Evolutionary conservation across 1,140 invertebrate species (phyloP).

Genomic region (Eueides isabella): DNA sequence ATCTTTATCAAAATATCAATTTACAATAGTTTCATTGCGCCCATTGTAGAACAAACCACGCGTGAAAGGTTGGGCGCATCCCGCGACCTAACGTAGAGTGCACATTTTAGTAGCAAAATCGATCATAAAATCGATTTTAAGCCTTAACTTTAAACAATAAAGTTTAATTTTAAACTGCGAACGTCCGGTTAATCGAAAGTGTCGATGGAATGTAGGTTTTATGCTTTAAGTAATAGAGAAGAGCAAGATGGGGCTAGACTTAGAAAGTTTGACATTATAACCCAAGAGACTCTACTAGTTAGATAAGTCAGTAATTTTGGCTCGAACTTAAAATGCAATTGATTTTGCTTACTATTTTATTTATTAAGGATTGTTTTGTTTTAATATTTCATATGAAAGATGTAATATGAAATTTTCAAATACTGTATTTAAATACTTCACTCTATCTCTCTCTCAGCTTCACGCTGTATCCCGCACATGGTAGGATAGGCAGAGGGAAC

Average conservation of each 20-base stretch:
- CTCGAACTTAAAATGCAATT: conserved; percentile 44
- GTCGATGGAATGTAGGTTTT: conserved; percentile 51
- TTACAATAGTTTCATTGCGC: conserved; percentile 43
- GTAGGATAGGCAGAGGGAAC: too few species aligned
- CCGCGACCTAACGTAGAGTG: conserved; percentile 70
- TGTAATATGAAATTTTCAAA: not conserved
- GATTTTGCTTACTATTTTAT: conserved; percentile 21
- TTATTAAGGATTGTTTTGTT: not conserved
- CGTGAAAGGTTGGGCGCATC: conserved; percentile 77
- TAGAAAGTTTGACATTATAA: conserved; percentile 68
- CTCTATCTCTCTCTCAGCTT: too few species aligned
- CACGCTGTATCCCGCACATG: too few species aligned
- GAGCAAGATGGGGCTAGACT: conserved; percentile 44
- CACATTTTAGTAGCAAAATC: conserved; percentile 52
- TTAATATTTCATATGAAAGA: not conserved
- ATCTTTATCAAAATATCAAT: conserved; percentile 52
- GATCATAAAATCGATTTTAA: conserved; percentile 30
- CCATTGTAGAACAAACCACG: conserved; percentile 64
- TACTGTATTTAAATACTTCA: too few species aligned
- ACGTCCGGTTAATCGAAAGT: conserved; percentile 43
- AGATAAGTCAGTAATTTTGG: conserved; percentile 65
- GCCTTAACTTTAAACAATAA: conserved; percentile 47
- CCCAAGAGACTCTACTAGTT: conserved; percentile 58
- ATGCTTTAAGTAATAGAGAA: conserved; percentile 46
- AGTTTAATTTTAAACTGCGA: conserved; percentile 32